Percentiles rank a stretch among this genome's conserved stretches.
Conservation (phyloP, 2,888 invertebrate genomes). For the Formica aserva region DNA sequence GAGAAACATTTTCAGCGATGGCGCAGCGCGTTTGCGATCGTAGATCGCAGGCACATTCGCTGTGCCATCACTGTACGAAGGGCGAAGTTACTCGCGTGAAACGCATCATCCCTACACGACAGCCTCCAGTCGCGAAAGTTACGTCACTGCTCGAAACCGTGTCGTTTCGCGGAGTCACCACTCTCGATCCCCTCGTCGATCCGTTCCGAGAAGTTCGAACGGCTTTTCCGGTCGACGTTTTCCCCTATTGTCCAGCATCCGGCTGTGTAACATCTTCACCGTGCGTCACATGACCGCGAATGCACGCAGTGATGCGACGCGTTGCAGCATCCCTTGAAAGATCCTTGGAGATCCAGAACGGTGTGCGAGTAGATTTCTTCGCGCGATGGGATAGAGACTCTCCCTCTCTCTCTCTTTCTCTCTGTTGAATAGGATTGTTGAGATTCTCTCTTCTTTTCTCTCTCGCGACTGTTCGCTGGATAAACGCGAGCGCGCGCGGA, state of each 20-base stretch:
- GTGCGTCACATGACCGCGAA: background rate
- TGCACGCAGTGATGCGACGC: background rate
- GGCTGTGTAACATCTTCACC: background rate
- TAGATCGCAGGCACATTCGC: too few relatives aligned
- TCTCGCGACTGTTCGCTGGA: constrained; percentile 49
- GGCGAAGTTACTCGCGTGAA: background rate
- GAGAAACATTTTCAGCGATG: background rate
- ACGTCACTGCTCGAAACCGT: constrained; percentile 49
- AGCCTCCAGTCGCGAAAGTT: constrained; percentile 43
- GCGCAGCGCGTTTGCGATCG: background rate
- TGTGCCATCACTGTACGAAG: background rate
- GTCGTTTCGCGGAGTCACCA: constrained; percentile 38
- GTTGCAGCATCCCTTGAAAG: background rate
- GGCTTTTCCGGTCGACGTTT: constrained; percentile 12
- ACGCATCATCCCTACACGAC: constrained; percentile 3
- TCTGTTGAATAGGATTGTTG: constrained; percentile 2
- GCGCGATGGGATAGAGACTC: background rate
- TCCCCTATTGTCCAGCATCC: constrained; percentile 11
- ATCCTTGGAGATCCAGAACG: constrained; percentile 9
- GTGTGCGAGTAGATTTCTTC: constrained; percentile 19
- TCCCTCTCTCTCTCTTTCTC: background rate
- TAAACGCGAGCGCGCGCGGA: constrained; percentile 52
- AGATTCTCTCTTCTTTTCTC: constrained; percentile 1
- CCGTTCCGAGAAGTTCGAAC: constrained; percentile 21
- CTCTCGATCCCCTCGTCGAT: constrained; percentile 37